A percentile compares a stretch with the other conserved stretches of the same genome.
phyloP scores from a whole-genome alignment of 2,113 vertebrate genomes.

The Dromiciops gliroides region DNA sequence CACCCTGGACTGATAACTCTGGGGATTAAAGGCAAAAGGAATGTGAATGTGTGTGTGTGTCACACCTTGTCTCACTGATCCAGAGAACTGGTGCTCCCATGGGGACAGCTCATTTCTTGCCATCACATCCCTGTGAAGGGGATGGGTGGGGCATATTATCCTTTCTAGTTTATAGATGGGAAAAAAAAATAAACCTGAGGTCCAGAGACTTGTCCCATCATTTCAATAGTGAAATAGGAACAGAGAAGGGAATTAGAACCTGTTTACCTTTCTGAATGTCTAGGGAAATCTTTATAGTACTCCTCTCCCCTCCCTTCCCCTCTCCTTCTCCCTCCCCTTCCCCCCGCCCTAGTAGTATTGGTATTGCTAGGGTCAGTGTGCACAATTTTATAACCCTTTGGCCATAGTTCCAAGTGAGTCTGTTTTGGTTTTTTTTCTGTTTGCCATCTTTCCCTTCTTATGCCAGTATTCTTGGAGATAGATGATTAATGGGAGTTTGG shows the following conservation, averaged over 20 bases:
- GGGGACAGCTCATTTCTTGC: neutral
- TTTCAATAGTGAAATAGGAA: neutral
- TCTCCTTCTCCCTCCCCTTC: too few relatives aligned
- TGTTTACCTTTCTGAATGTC: neutral
- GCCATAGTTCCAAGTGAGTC: neutral
- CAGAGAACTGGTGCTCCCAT: neutral
- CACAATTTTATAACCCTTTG: neutral
- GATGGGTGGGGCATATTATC: neutral
- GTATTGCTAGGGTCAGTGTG: neutral
- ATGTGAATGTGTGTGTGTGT: neutral
- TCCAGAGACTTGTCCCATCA: neutral
- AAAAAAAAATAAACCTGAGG: neutral
- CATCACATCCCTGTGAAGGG: neutral
- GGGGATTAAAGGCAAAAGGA: neutral
- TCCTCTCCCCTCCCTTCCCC: too few relatives aligned
- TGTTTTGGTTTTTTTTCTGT: neutral
- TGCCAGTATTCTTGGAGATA: neutral
- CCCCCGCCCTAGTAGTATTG: too few relatives aligned
- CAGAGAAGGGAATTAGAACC: neutral
- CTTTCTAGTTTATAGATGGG: neutral
- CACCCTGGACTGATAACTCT: neutral
- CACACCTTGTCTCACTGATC: neutral
- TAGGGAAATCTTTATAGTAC: neutral
- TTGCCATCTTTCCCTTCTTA: neutral
- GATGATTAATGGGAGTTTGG: slow-evolving; percentile 4